These are phyloP conservation scores for Drosophila cyrtoloma DNA, from an alignment of 2,888 invertebrate genomes.

Conservation along the genomic window DNA sequence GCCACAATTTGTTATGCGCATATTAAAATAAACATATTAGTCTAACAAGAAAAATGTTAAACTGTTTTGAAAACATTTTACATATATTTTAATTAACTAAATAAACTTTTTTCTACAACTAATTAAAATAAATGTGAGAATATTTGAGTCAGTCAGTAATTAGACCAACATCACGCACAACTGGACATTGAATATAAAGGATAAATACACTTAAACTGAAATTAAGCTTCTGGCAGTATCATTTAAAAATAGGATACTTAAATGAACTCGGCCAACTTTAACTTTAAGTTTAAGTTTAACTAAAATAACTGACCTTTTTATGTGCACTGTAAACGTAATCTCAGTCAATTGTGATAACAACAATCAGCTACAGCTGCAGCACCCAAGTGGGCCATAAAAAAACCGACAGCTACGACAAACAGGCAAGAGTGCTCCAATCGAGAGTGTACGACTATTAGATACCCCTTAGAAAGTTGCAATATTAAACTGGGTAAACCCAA, in stretches of 20 bases:
- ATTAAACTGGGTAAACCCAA: too few species aligned
- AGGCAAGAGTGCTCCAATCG: neutral
- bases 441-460: neutral
- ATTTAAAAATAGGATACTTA: conserved; percentile 6
- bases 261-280: conserved; percentile 39
- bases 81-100: conserved; percentile 38
- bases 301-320: conserved; percentile 74
- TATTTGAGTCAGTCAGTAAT: neutral
- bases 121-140: conserved; percentile 1
- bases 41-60: conserved; percentile 7
- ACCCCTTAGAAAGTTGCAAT: neutral
- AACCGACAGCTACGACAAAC: conserved; percentile 20
- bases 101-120: conserved; percentile 24
- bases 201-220: neutral
- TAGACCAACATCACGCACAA: neutral
- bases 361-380: conserved; percentile 61
- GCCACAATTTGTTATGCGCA: conserved; percentile 52
- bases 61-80: conserved; percentile 34
- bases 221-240: neutral
- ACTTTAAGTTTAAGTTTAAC: conserved; percentile 52
- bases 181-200: neutral
- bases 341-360: conserved; percentile 73
- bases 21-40: conserved; percentile 26
- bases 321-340: conserved; percentile 68
- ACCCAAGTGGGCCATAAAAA: conserved; percentile 65